Evolutionary conservation across 2,113 vertebrate species (phyloP).

Genomic region (Thamnophis sirtalis): DNA sequence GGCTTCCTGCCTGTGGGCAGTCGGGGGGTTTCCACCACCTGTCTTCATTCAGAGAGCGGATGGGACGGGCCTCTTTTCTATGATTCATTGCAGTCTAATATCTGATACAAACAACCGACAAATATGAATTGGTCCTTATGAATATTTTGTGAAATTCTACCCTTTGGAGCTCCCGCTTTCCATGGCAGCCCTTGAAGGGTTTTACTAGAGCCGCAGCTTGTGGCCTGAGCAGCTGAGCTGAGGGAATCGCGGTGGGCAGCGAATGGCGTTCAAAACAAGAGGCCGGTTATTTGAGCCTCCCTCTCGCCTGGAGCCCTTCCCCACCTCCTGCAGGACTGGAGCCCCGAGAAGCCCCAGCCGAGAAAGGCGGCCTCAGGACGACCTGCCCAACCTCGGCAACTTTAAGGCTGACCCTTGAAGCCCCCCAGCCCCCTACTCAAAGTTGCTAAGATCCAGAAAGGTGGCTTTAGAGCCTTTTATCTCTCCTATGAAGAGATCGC

Average conservation of each 20-base stretch:
- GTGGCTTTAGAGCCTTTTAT: background rate
- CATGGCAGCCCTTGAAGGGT: background rate
- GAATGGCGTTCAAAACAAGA: background rate
- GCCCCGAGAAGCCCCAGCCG: fast-evolving
- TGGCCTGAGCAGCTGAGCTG: background rate
- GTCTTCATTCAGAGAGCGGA: background rate
- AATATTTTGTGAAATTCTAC: background rate
- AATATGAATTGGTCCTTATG: background rate
- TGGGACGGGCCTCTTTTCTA: background rate
- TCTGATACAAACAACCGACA: background rate
- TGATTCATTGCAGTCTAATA: background rate
- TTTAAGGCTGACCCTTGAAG: background rate
- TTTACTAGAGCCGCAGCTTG: background rate
- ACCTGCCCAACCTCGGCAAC: background rate
- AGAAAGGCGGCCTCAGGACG: background rate
- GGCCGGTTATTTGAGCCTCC: background rate
- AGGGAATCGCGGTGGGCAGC: background rate
- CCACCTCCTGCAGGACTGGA: background rate
- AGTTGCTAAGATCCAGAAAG: background rate
- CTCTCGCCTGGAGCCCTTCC: background rate
- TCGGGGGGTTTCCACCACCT: background rate
- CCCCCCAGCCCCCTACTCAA: background rate
- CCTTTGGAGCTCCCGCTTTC: background rate
- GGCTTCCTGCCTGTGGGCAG: background rate
- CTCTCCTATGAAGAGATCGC: background rate